Conservation (phyloP, 2,888 invertebrate genomes). For the Strigamia transsilvanica region DNA sequence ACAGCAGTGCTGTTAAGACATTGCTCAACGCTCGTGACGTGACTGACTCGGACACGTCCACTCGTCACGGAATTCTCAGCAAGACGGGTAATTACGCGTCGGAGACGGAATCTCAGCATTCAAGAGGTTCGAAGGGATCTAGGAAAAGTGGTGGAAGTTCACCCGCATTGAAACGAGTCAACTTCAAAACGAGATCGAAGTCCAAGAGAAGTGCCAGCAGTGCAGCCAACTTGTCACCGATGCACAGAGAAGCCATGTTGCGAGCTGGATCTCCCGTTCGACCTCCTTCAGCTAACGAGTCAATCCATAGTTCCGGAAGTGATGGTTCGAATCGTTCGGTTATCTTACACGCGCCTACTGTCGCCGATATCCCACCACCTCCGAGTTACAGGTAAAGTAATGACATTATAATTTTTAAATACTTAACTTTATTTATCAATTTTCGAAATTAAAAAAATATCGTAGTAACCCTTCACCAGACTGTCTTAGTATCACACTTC, state of each 20-base stretch:
- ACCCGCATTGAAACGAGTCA: constrained; percentile 55
- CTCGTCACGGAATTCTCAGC: not conserved
- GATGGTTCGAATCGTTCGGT: constrained; percentile 77
- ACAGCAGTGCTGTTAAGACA: constrained; percentile 46
- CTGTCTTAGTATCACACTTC: too few relatives aligned
- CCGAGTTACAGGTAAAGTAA: constrained; percentile 51
- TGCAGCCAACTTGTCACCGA: constrained; percentile 57
- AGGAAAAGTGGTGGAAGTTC: constrained; percentile 51
- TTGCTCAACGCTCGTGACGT: constrained; percentile 54
- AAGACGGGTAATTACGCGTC: constrained; percentile 54
- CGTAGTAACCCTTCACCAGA: too few relatives aligned
- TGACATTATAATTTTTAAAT: too few relatives aligned
- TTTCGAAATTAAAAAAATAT: too few relatives aligned
- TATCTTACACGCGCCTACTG: constrained; percentile 85
- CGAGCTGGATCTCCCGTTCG: constrained; percentile 54
- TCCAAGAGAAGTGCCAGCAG: constrained; percentile 56
- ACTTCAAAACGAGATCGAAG: constrained; percentile 57
- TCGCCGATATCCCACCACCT: constrained; percentile 79
- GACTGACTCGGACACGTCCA: not conserved
- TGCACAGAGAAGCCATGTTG: constrained; percentile 59
- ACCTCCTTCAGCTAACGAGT: constrained; percentile 55
- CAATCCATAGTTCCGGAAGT: constrained; percentile 57
- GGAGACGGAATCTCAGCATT: constrained; percentile 55
- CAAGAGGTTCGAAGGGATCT: constrained; percentile 51
- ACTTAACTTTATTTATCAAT: too few relatives aligned